Percentiles rank a stretch among this genome's conserved stretches.
Conservation (phyloP, 1,140 invertebrate genomes). For the Drosophila mauritiana region DNA sequence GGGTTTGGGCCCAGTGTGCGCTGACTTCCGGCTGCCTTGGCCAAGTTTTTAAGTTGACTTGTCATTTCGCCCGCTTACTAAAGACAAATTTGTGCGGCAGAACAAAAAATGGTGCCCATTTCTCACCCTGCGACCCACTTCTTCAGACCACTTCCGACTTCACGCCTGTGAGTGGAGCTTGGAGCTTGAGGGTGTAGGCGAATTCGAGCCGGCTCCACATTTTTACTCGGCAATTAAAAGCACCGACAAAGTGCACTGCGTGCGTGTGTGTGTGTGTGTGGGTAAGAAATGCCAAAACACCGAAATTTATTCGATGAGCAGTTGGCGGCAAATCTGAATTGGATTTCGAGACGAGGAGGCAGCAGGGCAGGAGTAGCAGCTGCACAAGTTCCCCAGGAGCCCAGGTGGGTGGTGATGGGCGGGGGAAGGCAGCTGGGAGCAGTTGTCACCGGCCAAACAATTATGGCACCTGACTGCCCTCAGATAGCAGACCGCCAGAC, state of each 20-base stretch:
- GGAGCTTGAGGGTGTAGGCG: neutral
- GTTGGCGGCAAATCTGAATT: conserved; percentile 11
- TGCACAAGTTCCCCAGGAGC: conserved; percentile 38
- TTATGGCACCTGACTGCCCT: conserved; percentile 65
- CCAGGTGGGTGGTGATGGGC: neutral
- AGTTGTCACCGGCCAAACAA: conserved; percentile 50
- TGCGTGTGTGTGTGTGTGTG: neutral
- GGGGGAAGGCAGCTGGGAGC: neutral
- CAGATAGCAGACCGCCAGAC: conserved; percentile 55
- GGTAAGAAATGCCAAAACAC: neutral
- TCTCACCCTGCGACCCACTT: conserved; percentile 7
- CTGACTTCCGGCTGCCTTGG: conserved; percentile 14
- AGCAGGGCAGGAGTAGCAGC: conserved; percentile 18
- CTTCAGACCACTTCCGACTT: neutral
- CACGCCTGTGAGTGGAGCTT: conserved; percentile 4
- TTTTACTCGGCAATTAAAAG: conserved; percentile 17
- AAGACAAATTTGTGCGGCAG: conserved; percentile 60
- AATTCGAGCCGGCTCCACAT: neutral
- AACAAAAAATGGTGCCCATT: conserved; percentile 32
- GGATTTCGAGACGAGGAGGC: neutral
- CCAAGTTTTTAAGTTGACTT: conserved; percentile 56
- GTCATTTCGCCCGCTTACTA: conserved; percentile 57
- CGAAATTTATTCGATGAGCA: conserved; percentile 11
- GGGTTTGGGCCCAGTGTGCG: neutral
- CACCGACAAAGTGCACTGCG: neutral